Evolutionary conservation across 2,888 invertebrate genomes (phyloP).

Genomic region (Netelia fuscicornis): DNA sequence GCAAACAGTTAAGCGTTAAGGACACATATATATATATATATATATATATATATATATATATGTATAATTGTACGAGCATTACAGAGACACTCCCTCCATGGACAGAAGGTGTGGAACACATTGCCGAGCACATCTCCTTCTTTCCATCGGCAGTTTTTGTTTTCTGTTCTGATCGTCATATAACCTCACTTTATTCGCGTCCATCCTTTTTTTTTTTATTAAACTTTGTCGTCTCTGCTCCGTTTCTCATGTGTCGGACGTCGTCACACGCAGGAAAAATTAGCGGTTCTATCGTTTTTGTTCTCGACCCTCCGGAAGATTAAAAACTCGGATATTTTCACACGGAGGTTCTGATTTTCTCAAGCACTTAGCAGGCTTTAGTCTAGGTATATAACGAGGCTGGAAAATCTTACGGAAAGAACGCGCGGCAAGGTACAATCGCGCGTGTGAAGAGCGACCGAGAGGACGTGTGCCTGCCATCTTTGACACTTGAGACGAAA

Average conservation of each 20-base stretch:
- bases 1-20: background rate
- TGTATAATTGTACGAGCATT: background rate
- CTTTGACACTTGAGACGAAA: conserved; percentile 42
- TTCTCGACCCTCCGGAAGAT: background rate
- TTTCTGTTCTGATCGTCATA: background rate
- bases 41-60: background rate
- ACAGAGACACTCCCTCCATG: background rate
- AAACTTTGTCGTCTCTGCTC: background rate
- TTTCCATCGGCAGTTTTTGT: background rate
- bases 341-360: background rate
- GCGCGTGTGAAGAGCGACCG: background rate
- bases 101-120: background rate
- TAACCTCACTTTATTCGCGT: background rate
- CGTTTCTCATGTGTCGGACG: background rate
- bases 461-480: conserved; percentile 18
- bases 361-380: background rate
- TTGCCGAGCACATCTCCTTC: background rate
- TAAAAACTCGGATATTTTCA: background rate
- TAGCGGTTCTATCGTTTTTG: background rate
- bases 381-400: background rate
- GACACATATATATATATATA: background rate
- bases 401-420: background rate
- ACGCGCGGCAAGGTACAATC: background rate
- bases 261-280: background rate
- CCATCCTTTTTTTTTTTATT: background rate